Percentiles rank a stretch among this genome's conserved stretches.
Evolutionary conservation across 2,888 invertebrate genomes (phyloP).

Genomic region (Polymixis flavicincta): DNA sequence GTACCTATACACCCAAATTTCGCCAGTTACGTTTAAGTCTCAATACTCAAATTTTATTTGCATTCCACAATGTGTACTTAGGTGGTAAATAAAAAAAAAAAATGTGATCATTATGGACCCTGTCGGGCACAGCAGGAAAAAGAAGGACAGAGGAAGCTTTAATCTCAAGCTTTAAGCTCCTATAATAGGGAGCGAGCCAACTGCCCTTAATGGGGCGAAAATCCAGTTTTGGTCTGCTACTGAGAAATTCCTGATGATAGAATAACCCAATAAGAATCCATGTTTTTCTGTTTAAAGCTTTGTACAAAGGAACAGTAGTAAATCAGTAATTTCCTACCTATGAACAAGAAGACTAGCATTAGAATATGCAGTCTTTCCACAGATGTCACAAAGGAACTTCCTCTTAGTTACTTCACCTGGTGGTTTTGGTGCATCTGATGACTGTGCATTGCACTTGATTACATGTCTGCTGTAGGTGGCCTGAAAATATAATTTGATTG

Average conservation of each 20-base stretch:
- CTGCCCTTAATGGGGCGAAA: too few species aligned
- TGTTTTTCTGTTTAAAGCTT: not conserved
- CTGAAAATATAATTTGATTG: conserved; percentile 67
- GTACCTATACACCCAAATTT: not conserved
- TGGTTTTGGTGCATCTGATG: conserved; percentile 59
- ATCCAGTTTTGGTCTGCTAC: too few species aligned
- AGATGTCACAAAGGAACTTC: conserved; percentile 85
- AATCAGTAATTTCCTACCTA: conserved; percentile 76
- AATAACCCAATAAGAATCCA: not conserved
- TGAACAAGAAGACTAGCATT: conserved; percentile 84
- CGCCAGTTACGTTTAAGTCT: too few species aligned
- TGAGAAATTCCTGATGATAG: too few species aligned
- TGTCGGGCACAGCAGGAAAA: too few species aligned
- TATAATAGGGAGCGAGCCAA: too few species aligned
- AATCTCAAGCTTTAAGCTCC: too few species aligned
- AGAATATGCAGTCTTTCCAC: conserved; percentile 84
- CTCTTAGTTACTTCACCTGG: conserved; percentile 68
- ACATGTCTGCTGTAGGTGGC: conserved; percentile 78
- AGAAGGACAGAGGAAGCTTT: too few species aligned
- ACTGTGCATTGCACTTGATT: conserved; percentile 68
- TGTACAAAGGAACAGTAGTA: not conserved
- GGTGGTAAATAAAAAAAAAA: too few species aligned
- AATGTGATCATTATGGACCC: too few species aligned
- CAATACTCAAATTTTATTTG: too few species aligned
- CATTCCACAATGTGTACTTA: too few species aligned